Evolutionary conservation across 30 jellyfish, hydroid and myxozoan species (phyloP).

Genomic region (Mastigias papua): DNA sequence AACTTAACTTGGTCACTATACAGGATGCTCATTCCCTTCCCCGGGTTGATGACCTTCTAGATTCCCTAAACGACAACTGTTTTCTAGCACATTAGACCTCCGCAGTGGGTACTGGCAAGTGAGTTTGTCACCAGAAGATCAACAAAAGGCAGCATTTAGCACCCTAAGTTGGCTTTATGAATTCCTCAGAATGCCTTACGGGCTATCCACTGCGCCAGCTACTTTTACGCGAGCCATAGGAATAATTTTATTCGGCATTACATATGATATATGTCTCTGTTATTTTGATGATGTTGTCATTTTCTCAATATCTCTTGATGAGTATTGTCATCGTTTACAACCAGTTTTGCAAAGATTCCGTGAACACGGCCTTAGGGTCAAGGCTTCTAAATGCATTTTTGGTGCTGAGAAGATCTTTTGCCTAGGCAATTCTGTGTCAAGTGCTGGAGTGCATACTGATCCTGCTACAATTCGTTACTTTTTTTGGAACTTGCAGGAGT

Average conservation of each 20-base stretch:
- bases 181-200: background rate
- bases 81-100: background rate
- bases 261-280: background rate
- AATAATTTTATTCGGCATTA: background rate
- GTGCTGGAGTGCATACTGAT: background rate
- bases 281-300: background rate
- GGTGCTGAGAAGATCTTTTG: background rate
- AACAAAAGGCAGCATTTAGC: background rate
- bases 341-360: background rate
- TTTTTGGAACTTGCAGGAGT: background rate
- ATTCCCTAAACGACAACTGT: background rate
- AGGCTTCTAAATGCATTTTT: background rate
- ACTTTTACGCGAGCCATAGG: background rate
- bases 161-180: background rate
- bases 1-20: background rate
- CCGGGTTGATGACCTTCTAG: background rate
- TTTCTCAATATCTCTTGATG: background rate
- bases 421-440: background rate
- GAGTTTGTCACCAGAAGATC: background rate
- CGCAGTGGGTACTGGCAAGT: slow-evolving; percentile 1
- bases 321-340: background rate
- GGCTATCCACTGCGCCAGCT: slow-evolving; percentile 1
- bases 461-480: background rate
- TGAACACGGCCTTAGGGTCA: background rate
- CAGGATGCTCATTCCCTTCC: background rate